A percentile compares a stretch with the other conserved stretches of the same genome.
Conservation (phyloP, 2,888 invertebrate species). For the Gerris lacustris region DNA sequence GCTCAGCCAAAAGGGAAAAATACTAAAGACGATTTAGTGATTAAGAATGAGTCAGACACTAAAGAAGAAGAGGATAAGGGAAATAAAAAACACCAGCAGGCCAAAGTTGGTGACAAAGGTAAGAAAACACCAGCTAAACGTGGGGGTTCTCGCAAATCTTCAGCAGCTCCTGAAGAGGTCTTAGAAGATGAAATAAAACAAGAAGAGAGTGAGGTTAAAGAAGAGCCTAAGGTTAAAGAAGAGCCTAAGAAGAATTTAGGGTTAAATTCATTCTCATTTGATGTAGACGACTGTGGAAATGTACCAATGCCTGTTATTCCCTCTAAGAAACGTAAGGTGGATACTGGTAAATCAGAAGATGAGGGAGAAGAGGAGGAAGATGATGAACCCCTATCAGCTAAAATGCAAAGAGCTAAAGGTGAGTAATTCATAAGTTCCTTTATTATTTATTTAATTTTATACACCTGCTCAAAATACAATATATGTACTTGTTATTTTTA, state of each 20-base stretch:
- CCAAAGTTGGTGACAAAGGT: not conserved
- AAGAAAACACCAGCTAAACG: not conserved
- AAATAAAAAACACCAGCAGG: not conserved
- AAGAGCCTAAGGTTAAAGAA: not conserved
- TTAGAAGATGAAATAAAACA: not conserved
- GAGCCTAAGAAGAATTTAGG: constrained; percentile 5
- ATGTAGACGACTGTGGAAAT: constrained; percentile 12
- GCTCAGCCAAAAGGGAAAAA: not conserved
- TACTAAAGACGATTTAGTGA: not conserved
- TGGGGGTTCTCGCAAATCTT: not conserved
- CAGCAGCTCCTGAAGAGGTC: not conserved
- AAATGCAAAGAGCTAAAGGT: constrained; percentile 34
- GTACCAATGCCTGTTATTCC: constrained; percentile 4
- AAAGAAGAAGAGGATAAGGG: constrained; percentile 6
- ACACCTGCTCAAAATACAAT: not conserved
- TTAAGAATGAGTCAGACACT: too few relatives aligned
- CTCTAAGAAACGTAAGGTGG: not conserved
- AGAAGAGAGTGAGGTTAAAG: constrained; percentile 5
- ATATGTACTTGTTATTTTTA: not conserved
- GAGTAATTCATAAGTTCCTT: not conserved
- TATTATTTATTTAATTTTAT: not conserved
- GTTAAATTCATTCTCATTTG: constrained; percentile 21
- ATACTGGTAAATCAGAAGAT: constrained; percentile 13
- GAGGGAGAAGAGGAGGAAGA: constrained; percentile 17
- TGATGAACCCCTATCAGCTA: constrained; percentile 32